Conservation (phyloP, 2,113 vertebrate genomes). For the Leucosticte australis region DNA sequence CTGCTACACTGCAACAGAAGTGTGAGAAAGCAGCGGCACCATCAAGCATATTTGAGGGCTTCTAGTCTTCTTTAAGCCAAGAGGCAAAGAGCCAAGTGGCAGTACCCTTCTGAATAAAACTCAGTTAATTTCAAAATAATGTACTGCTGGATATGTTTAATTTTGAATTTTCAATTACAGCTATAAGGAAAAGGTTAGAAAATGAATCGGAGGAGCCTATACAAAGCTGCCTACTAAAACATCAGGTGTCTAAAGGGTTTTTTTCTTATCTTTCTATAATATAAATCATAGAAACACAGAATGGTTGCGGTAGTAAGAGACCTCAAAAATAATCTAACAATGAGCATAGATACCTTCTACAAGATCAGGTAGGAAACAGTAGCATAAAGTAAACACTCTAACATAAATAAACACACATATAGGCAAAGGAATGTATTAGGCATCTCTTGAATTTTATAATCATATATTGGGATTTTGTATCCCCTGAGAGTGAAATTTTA, state of each 20-base stretch:
- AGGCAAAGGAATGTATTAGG: background rate
- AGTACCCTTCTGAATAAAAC: background rate
- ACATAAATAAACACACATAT: background rate
- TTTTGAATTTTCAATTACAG: background rate
- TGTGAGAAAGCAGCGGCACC: background rate
- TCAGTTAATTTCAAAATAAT: background rate
- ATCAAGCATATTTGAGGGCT: background rate
- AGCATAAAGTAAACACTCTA: background rate
- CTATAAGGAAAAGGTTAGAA: background rate
- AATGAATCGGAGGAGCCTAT: background rate
- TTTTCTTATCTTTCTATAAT: background rate
- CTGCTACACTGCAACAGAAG: background rate
- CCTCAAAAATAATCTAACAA: no score
- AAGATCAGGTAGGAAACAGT: background rate
- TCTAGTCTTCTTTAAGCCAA: background rate
- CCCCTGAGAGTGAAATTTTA: background rate
- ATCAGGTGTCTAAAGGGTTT: background rate
- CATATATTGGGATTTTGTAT: background rate
- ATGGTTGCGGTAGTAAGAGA: background rate
- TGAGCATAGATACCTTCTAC: background rate
- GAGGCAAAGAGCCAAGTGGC: background rate
- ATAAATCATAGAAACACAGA: background rate
- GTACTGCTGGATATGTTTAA: background rate
- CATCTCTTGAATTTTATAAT: background rate
- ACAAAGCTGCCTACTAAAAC: background rate